Conservation (phyloP, 2,797 vertebrate species). For the Enteromius fasciolatus region DNA sequence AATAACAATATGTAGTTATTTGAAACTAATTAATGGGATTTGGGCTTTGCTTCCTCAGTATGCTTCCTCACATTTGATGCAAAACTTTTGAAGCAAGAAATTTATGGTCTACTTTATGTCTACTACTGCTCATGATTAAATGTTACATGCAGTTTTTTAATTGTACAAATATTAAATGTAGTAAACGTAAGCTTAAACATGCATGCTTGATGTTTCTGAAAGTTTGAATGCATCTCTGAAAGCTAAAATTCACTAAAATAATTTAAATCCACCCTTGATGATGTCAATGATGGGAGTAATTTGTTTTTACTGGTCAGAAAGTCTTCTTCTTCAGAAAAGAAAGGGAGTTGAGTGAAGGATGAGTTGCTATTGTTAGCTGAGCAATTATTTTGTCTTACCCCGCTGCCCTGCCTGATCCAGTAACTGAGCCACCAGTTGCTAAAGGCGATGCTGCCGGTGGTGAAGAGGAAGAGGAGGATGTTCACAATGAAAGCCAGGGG, state of each 20-base stretch:
- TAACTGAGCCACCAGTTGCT: conserved; percentile 87
- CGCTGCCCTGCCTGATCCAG: conserved; percentile 85
- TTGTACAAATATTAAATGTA: no score
- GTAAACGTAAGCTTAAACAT: no score
- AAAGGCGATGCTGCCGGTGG: conserved; percentile 83
- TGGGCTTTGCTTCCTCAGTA: no score
- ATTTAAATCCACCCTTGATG: neutral
- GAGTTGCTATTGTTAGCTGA: neutral
- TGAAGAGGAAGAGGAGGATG: conserved; percentile 79
- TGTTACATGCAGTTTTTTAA: no score
- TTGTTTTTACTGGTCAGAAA: neutral
- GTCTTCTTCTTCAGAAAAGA: neutral
- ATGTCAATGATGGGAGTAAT: neutral
- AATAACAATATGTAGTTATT: no score
- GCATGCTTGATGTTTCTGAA: no score
- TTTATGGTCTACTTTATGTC: no score
- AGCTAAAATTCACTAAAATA: neutral
- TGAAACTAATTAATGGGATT: neutral
- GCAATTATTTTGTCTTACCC: conserved; percentile 72
- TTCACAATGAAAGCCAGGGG: conserved; percentile 75
- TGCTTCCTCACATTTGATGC: no score
- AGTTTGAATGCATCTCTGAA: neutral
- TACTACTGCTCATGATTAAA: no score
- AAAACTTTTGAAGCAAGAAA: no score
- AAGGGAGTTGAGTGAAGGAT: neutral